Evolutionary conservation across 2,888 invertebrate species (phyloP).

Genomic region (Volucella inanis): DNA sequence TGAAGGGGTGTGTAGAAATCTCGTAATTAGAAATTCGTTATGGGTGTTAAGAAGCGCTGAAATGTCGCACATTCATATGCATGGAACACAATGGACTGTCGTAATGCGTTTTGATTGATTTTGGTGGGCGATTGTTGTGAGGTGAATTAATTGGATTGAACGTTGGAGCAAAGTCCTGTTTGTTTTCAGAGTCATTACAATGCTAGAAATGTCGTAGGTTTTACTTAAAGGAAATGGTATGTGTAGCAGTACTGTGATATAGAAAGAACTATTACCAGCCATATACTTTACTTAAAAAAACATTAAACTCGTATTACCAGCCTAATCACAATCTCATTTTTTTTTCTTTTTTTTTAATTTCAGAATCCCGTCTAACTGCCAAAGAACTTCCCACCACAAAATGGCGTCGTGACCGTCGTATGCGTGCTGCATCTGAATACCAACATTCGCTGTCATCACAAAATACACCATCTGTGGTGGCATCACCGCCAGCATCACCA

Average conservation of each 20-base stretch:
- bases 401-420: slow-evolving; percentile 88
- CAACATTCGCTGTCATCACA: slow-evolving; percentile 75
- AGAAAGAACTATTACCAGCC: too few relatives aligned
- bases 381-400: slow-evolving; percentile 88
- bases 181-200: too few relatives aligned
- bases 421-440: slow-evolving; percentile 82
- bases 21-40: slow-evolving; percentile 57
- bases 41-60: slow-evolving; percentile 44
- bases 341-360: slow-evolving; percentile 69
- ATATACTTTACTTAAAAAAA: too few relatives aligned
- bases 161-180: too few relatives aligned
- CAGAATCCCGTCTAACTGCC: slow-evolving; percentile 82
- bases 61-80: slow-evolving; percentile 42
- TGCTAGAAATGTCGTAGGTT: too few relatives aligned
- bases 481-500: too few relatives aligned
- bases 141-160: slow-evolving; percentile 20
- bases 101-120: slow-evolving; percentile 31
- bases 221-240: too few relatives aligned
- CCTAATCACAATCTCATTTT: background rate
- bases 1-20: slow-evolving; percentile 27
- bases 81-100: slow-evolving; percentile 16
- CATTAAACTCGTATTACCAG: background rate
- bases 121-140: slow-evolving; percentile 26
- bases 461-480: too few relatives aligned
- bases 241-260: too few relatives aligned